Percentiles rank a stretch among this genome's conserved stretches.
Conservation (phyloP, 1,140 invertebrate genomes). For the Ptiloglossa arizonensis region DNA sequence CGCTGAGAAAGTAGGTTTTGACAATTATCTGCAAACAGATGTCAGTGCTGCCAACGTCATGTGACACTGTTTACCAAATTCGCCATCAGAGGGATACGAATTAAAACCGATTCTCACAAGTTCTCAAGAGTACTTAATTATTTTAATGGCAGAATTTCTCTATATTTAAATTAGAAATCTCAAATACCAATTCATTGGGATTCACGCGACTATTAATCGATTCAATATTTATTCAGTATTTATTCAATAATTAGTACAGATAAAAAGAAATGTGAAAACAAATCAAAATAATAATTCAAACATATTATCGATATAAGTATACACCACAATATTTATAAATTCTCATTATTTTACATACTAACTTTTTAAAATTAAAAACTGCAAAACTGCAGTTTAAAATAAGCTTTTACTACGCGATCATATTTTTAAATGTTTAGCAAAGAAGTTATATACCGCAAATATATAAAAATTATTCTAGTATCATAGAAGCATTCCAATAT, state of each 20-base stretch:
- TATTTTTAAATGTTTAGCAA: too few relatives aligned
- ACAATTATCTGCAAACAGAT: constrained; percentile 77
- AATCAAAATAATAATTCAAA: too few relatives aligned
- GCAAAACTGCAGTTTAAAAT: not conserved
- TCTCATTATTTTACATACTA: too few relatives aligned
- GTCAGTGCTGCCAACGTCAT: constrained; percentile 55
- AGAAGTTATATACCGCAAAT: too few relatives aligned
- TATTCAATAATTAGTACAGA: too few relatives aligned
- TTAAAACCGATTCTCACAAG: not conserved
- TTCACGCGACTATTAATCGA: not conserved
- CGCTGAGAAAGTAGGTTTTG: constrained; percentile 74
- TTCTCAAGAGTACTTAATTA: not conserved
- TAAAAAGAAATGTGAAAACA: too few relatives aligned
- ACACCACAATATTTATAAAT: too few relatives aligned
- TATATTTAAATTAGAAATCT: not conserved
- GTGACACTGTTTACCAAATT: not conserved
- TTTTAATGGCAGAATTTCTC: not conserved
- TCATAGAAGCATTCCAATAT: not conserved
- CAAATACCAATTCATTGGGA: not conserved
- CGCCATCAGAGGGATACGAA: not conserved
- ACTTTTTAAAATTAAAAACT: too few relatives aligned
- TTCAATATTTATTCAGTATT: not conserved
- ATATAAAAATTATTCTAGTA: not conserved
- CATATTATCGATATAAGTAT: too few relatives aligned
- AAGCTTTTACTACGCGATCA: too few relatives aligned